Evolutionary conservation across 1,140 invertebrate species (phyloP).

Genomic region (Drosophila lacertosa): DNA sequence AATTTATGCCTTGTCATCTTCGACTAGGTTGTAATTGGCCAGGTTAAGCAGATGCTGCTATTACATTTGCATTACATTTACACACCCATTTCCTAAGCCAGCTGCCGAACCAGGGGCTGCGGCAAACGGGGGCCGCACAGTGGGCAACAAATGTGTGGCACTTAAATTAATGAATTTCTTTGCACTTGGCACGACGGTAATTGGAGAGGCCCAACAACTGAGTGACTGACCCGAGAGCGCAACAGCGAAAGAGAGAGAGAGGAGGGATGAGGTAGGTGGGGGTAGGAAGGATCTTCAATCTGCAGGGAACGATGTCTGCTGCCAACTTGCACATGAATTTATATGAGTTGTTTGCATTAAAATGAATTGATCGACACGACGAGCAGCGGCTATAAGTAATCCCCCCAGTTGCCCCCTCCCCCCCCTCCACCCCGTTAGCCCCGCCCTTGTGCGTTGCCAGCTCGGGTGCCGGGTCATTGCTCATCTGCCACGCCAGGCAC

Average conservation of each 20-base stretch:
- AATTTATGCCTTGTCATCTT: conserved; percentile 27
- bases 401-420: not conserved
- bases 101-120: not conserved
- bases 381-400: conserved; percentile 25
- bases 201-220: conserved; percentile 37
- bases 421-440: no score
- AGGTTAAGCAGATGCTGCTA: conserved; percentile 16
- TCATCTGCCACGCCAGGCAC: conserved; percentile 80
- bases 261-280: not conserved
- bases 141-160: conserved; percentile 79
- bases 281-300: conserved; percentile 17
- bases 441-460: not conserved
- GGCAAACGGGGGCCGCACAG: conserved; percentile 49
- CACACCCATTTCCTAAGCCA: conserved; percentile 1
- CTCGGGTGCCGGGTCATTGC: conserved; percentile 63
- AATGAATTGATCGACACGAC: conserved; percentile 80
- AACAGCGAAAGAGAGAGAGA: not conserved
- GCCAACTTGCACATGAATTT: conserved; percentile 76
- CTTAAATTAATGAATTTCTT: conserved; percentile 82
- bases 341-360: conserved; percentile 82
- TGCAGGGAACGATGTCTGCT: conserved; percentile 27
- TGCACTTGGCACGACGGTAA: conserved; percentile 67
- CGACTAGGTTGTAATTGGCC: conserved; percentile 30
- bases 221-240: conserved; percentile 31
- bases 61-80: conserved; percentile 13